phyloP scores from a whole-genome alignment of 2,888 invertebrate species.

The Eucriotettix oculatus region DNA sequence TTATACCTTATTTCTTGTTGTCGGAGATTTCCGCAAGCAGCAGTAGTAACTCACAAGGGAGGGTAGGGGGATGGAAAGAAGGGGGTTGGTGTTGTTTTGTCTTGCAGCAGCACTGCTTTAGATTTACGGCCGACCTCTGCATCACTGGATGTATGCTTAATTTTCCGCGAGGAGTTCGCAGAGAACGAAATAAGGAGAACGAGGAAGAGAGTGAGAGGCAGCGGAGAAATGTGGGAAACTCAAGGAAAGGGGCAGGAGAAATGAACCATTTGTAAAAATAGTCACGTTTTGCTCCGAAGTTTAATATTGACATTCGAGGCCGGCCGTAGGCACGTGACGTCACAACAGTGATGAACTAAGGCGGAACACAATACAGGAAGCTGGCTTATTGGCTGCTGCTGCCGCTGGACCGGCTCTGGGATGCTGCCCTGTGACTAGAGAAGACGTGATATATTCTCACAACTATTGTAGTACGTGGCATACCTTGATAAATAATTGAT shows the following conservation, averaged over 20 bases:
- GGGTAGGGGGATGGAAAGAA: not conserved
- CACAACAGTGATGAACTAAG: too few relatives aligned
- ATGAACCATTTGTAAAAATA: slow-evolving; percentile 3
- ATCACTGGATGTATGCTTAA: slow-evolving; percentile 8
- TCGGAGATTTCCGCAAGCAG: slow-evolving; percentile 5
- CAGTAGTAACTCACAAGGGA: not conserved
- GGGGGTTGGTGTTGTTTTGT: slow-evolving; percentile 7
- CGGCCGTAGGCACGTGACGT: too few relatives aligned
- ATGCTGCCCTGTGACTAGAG: too few relatives aligned
- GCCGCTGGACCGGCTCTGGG: too few relatives aligned
- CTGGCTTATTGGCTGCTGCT: too few relatives aligned
- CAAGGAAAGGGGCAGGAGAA: not conserved
- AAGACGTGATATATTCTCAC: too few relatives aligned
- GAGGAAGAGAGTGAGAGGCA: not conserved
- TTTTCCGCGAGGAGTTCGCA: slow-evolving; percentile 5
- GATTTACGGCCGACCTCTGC: slow-evolving; percentile 5
- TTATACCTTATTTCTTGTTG: slow-evolving; percentile 2
- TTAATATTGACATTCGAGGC: too few relatives aligned
- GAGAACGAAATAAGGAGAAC: slow-evolving; percentile 6
- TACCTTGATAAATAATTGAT: too few relatives aligned
- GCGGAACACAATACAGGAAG: too few relatives aligned
- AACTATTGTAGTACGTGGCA: too few relatives aligned
- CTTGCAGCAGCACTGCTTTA: slow-evolving; percentile 2
- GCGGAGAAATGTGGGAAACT: not conserved
- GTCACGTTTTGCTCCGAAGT: not conserved